These are phyloP conservation scores for Dolomedes plantarius DNA, from an alignment of 2,888 invertebrate genomes.

Conservation along the genomic window DNA sequence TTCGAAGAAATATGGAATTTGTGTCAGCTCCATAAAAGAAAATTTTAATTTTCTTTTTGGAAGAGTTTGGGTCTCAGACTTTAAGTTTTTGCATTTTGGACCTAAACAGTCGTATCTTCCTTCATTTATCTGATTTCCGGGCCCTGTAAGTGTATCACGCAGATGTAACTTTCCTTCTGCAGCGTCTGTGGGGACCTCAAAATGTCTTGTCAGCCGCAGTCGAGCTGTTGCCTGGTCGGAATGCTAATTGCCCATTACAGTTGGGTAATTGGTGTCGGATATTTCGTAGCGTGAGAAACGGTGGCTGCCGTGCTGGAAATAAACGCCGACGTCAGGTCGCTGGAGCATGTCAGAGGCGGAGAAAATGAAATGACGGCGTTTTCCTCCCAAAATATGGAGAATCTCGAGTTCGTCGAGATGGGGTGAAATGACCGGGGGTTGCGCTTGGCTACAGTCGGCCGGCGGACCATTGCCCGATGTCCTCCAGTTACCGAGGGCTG, in stretches of 20 bases:
- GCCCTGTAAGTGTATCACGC: too few species aligned
- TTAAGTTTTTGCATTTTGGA: too few species aligned
- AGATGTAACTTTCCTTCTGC: too few species aligned
- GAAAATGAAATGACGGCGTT: not conserved
- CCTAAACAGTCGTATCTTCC: too few species aligned
- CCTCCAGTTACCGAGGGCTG: constrained; percentile 34
- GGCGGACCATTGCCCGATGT: constrained; percentile 44
- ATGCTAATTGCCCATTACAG: not conserved
- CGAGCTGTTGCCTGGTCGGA: not conserved
- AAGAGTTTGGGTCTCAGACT: too few species aligned
- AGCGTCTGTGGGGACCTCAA: too few species aligned
- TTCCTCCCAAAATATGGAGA: not conserved
- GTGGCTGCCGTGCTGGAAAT: not conserved
- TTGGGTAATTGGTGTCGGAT: not conserved
- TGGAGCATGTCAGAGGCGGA: not conserved
- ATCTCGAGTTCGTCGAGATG: not conserved
- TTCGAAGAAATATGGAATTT: too few species aligned
- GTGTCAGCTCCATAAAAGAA: too few species aligned
- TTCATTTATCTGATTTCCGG: too few species aligned
- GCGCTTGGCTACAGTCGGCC: constrained; percentile 35
- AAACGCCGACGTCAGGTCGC: not conserved
- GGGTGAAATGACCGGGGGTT: constrained; percentile 53
- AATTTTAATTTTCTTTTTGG: too few species aligned
- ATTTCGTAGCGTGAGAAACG: not conserved
- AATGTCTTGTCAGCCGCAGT: too few species aligned